Percentiles rank a stretch among this genome's conserved stretches.
Conservation (phyloP, 2,888 invertebrate genomes). For the Terebella lapidaria region DNA sequence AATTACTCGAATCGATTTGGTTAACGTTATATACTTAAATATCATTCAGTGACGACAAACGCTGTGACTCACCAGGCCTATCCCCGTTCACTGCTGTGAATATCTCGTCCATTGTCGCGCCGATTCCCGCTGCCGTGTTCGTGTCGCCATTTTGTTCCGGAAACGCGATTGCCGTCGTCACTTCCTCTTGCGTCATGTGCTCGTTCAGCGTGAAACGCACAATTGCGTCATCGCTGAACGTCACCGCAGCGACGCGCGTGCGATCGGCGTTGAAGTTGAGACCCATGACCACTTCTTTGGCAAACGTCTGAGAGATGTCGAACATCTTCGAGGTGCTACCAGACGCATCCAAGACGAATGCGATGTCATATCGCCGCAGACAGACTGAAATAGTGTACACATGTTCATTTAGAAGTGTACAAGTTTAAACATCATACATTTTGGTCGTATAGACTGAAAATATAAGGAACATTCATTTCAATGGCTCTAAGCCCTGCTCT, state of each 20-base stretch:
- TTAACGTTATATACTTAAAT: too few species aligned
- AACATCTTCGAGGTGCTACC: background rate
- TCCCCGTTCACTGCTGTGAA: conserved; percentile 20
- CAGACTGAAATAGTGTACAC: too few species aligned
- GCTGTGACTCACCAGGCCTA: conserved; percentile 12
- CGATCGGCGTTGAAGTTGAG: conserved; percentile 1
- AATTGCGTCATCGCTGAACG: background rate
- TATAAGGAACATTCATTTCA: too few species aligned
- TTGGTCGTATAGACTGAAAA: too few species aligned
- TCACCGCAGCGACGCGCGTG: background rate
- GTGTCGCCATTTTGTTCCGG: conserved; percentile 39
- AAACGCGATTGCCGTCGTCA: conserved; percentile 41
- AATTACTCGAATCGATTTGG: too few species aligned
- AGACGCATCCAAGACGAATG: conserved; percentile 6
- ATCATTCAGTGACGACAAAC: too few species aligned
- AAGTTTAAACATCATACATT: too few species aligned
- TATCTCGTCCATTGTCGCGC: conserved; percentile 5
- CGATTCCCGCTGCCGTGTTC: conserved; percentile 38
- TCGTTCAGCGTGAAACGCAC: conserved; percentile 26
- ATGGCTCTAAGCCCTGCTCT: too few species aligned
- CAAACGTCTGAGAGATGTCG: background rate
- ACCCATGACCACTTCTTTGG: background rate
- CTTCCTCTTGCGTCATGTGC: conserved; percentile 28
- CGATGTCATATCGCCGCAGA: background rate
- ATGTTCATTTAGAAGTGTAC: too few species aligned